Evolutionary conservation across 2,113 vertebrate genomes (phyloP), one percentile per base, ranked within the genome.

Genomic region (Chamaea fasciata): DNA sequence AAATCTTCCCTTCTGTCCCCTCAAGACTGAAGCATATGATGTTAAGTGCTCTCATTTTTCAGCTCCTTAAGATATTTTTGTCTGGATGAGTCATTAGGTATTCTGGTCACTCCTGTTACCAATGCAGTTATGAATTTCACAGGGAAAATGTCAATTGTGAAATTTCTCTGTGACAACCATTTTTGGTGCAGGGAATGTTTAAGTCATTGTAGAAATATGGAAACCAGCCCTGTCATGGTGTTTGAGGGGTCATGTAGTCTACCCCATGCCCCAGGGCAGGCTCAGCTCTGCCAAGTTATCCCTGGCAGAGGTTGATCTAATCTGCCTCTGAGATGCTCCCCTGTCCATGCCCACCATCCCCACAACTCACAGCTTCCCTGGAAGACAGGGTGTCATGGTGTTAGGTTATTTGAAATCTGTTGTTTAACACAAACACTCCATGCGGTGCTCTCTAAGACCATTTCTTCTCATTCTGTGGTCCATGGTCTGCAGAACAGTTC

Each of bases 71-170:
- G 92, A 84, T 90, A 92, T 94, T 96, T 96, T 94, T 92, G 85
- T 87, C 70, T 35, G 76, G 14, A 60, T 93, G 90, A 95, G 30
- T 96, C 95, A 96, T 93, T 94, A 95, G 59, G 86, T 89, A 95
- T 96, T 96, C 91, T 96, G 95, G 82, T 96, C 91, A 96, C 67
- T 93, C 22, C 22, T 90, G 31, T 69, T 79, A 53, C 83, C 89
- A 82, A 78, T 87, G 73, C 65, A 88, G 74, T 69, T 77, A 89
- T 50, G 89, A 95, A 83, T 94, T 70, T 94, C 84, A 75, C 41
- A 35, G 64, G 56, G 52, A 95, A 92, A 93, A 94, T 71, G 70
- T 83, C 50, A 89, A 1, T 82, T 92, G 62, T 69, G 62, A 81
- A 81, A 94, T 76, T 56, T 92, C n/a, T 87, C 77, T 86, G 27